A percentile compares a stretch with the other conserved stretches of the same genome.
Conservation (phyloP, 2,797 vertebrate species). For the Crocidura indochinensis region DNA sequence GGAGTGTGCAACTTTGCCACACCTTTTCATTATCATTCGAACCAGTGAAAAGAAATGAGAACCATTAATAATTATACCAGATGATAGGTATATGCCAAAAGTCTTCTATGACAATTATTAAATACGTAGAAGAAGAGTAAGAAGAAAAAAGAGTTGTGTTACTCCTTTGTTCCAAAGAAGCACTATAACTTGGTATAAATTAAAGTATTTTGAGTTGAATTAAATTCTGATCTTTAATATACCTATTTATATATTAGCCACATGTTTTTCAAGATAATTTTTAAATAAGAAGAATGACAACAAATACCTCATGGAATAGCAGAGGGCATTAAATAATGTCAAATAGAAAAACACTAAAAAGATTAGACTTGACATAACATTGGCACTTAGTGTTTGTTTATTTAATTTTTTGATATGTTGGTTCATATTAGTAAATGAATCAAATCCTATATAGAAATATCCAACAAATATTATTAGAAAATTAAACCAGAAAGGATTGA, state of each 20-base stretch:
- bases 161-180: neutral
- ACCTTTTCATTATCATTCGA: neutral
- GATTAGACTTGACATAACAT: neutral
- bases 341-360: neutral
- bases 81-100: neutral
- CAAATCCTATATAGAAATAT: neutral
- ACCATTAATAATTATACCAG: neutral
- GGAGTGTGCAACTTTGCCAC: accelerated
- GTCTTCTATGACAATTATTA: neutral
- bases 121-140: neutral
- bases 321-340: neutral
- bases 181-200: neutral
- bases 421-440: neutral
- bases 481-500: neutral
- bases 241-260: too few species aligned
- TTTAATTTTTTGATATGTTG: neutral
- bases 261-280: neutral
- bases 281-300: neutral
- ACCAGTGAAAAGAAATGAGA: neutral
- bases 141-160: too few species aligned
- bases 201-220: neutral
- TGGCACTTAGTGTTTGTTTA: neutral
- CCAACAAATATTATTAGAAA: neutral
- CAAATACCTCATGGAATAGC: accelerated
- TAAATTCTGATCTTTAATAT: too few species aligned